Evolutionary conservation across 1,140 invertebrate species (phyloP).

Genomic region (Diabrotica undecimpunctata): DNA sequence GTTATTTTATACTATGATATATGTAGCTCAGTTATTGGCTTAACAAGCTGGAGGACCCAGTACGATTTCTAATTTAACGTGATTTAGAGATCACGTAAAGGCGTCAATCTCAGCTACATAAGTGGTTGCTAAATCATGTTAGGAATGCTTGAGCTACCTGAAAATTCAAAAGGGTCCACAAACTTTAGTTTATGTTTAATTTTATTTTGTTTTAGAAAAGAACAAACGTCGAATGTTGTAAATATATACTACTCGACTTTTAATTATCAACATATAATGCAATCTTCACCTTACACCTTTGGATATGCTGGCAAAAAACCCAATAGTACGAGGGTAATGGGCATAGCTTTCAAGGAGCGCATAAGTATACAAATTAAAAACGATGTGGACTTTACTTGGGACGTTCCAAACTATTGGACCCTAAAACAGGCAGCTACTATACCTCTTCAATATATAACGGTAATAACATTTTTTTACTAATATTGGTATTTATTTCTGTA

Average conservation of each 20-base stretch:
- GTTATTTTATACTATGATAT: too few species aligned
- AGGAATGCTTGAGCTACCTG: too few species aligned
- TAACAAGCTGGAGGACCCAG: conserved; percentile 26
- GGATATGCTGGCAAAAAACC: conserved; percentile 63
- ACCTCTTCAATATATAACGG: conserved; percentile 68
- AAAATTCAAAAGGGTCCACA: too few species aligned
- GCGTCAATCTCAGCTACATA: too few species aligned
- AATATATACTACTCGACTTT: too few species aligned
- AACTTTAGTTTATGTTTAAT: too few species aligned
- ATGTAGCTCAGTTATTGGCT: too few species aligned
- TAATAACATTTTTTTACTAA: not conserved
- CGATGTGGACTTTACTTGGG: conserved; percentile 65
- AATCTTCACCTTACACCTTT: conserved; percentile 42
- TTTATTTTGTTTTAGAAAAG: too few species aligned
- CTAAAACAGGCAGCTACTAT: conserved; percentile 85
- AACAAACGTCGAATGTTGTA: too few species aligned
- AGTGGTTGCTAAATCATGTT: too few species aligned
- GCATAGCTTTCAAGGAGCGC: conserved; percentile 56
- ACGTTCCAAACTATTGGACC: conserved; percentile 76
- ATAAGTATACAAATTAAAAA: conserved; percentile 58
- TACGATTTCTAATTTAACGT: conserved; percentile 55
- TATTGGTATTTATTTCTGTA: too few species aligned
- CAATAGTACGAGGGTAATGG: conserved; percentile 64
- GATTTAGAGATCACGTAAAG: conserved; percentile 34
- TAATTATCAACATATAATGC: too few species aligned